Base-by-base conservation (phyloP, 2,113 vertebrate genomes). In the Rhynchomys soricoides region DNA sequence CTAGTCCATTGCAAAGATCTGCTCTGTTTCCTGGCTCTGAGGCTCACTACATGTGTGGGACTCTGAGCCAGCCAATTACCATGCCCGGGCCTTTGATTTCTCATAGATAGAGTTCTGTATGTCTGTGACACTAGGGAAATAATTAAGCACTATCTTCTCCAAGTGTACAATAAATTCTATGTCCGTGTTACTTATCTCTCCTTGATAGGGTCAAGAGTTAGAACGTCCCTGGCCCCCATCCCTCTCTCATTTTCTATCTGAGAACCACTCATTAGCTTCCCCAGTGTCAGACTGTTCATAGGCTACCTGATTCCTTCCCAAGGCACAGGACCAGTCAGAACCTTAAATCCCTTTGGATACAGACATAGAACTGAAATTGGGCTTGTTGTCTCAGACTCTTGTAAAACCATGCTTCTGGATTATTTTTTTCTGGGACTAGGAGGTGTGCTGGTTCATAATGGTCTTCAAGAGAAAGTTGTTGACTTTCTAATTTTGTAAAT, bases 401-500 rank as follows among this genome's bases (percentile, higher is more conserved):
- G 37, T 70, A 62, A 87, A 89, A 11, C 5, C 4, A 6, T 52
- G 43, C 29, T 62, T 21, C 22, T 75, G 43, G 16, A 83, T 43
- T 48, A 2, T 40, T 79, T 82, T 92, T 62, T 86, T 10, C 59
- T 57, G 34, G 59, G 43, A 24, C 48, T 48, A 5, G 13, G 34
- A 29, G 29, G 22, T 59, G 2, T 45, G 13, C 55, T 83, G 21
- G 86, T 73, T 94, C 64, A 62, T 9, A 89, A 0, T 43, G 43
- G 37, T 43, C 17, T n/a, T 11, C 4, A 57, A 62, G 16, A 86
- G 21, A 10, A 74, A 71, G 8, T 17, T 40, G 45, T 62, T 45
- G 73, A 34, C 75, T 87, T 95, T 93, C 77, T 75, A 93, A 75
- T 89, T 93, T 93, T 64, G 9, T 22, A 68, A 74, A 87, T 62